Evolutionary conservation across 2,888 invertebrate species (phyloP).

Genomic region (Oxyscelio sp.): DNA sequence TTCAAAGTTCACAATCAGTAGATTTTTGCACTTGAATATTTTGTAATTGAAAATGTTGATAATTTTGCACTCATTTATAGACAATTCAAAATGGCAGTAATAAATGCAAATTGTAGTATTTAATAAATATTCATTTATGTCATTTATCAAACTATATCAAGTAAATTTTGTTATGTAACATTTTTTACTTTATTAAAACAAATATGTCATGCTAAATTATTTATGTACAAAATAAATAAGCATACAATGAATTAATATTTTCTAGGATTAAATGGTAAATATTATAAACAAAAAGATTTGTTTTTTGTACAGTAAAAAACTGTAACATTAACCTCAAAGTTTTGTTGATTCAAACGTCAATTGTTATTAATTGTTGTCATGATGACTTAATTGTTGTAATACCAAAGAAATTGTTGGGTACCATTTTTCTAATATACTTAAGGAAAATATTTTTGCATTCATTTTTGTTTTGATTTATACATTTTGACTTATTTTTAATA

Average conservation of each 20-base stretch:
- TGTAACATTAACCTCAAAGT: not conserved
- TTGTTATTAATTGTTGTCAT: not conserved
- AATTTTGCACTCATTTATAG: not conserved
- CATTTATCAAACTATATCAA: slow-evolving; percentile 1
- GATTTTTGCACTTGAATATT: not conserved
- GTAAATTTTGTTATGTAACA: slow-evolving; percentile 29
- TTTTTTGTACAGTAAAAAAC: not conserved
- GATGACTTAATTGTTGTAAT: not conserved
- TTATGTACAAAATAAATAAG: not conserved
- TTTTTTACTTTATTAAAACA: not conserved
- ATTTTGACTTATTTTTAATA: not conserved
- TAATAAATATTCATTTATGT: slow-evolving; percentile 3
- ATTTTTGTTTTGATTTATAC: not conserved
- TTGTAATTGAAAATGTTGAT: not conserved
- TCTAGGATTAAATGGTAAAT: too few relatives aligned
- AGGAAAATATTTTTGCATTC: not conserved
- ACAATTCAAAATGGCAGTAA: not conserved
- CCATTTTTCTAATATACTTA: too few relatives aligned
- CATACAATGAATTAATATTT: too few relatives aligned
- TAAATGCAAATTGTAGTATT: not conserved
- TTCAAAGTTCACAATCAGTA: slow-evolving; percentile 4
- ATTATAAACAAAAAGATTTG: too few relatives aligned
- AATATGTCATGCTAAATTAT: not conserved
- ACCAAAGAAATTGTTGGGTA: too few relatives aligned
- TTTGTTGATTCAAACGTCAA: not conserved